Evolutionary conservation across 2,113 vertebrate species (phyloP), one percentile per base, ranked within the genome.

Genomic region (Podocnemis expansa): DNA sequence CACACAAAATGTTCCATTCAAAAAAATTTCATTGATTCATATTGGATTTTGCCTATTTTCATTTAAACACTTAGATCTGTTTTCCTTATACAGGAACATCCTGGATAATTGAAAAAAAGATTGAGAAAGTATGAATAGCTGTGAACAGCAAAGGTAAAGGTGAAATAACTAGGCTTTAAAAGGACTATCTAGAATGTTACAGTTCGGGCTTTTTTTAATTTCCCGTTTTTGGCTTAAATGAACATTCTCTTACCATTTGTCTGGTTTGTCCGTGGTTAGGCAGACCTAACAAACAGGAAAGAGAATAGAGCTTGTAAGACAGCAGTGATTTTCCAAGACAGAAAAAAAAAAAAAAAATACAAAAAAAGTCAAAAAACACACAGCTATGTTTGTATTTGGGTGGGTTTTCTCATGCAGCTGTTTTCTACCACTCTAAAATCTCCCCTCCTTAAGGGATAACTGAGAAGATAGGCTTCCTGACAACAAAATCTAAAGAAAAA

Each of bases 221-320:
- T 92, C 96, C 95, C 96, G 81, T 94, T 97, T 82, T 96, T 94
- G 89, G 96, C 97, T 82, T 96, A 96, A 97, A 96, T 52, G 94
- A 97, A 97, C 97, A 97, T 98, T 94, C 95, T 94, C 98, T 98
- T 98, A 98, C 98, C 98, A 98, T 98, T 97, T 98, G 98, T 98
- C 98, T 98, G 97, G 97, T 98, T 98, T 98, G 98, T 96, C 98
- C 98, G 92, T 98, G 98, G 98, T 98, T 98, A 96, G 98, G 97
- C 98, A 98, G 96, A 98, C 98, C 98, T 98, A 97, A 96, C 93
- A 97, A 97, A 98, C 95, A 97, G 96, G 96, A 96, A 98, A 97
- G 96, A 98, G 96, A 96, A 95, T 93, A 95, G 93, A 95, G 73
- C 84, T 96, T 94, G 89, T 98, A 97, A 98, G 97, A 94, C 93